Evolutionary conservation across 2,113 vertebrate species (phyloP).

Genomic region (Tenebrosternarchus preto): DNA sequence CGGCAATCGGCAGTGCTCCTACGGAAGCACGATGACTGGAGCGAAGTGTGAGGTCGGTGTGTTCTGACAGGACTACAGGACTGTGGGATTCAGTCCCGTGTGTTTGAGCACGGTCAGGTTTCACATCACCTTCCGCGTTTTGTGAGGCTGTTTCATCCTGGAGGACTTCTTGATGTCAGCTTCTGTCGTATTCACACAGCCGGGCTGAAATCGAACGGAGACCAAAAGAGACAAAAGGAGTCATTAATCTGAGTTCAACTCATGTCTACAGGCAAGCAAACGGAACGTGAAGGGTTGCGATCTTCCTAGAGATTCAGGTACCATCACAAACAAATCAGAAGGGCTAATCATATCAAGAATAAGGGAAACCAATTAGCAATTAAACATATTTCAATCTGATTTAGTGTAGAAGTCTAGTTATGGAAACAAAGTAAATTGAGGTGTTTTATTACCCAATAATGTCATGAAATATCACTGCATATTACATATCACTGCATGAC

Average conservation of each 20-base stretch:
- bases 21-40: too few relatives aligned
- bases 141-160: constrained; percentile 86
- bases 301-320: background rate
- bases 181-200: constrained; percentile 88
- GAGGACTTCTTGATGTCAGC: constrained; percentile 90
- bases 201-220: constrained; percentile 74
- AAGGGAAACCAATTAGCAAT: background rate
- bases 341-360: background rate
- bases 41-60: too few relatives aligned
- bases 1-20: too few relatives aligned
- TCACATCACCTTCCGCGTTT: constrained; percentile 81
- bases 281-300: background rate
- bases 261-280: constrained; percentile 26
- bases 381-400: background rate
- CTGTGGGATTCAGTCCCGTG: background rate
- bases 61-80: too few relatives aligned
- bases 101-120: background rate
- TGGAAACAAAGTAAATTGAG: background rate
- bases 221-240: background rate
- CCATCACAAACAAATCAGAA: background rate
- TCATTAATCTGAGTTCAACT: constrained; percentile 7
- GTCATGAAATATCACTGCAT: too few relatives aligned
- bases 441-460: background rate
- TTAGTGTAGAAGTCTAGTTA: background rate
- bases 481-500: too few relatives aligned